Conservation (phyloP, 1,140 invertebrate species). For the Aphelenchoides besseyi region DNA sequence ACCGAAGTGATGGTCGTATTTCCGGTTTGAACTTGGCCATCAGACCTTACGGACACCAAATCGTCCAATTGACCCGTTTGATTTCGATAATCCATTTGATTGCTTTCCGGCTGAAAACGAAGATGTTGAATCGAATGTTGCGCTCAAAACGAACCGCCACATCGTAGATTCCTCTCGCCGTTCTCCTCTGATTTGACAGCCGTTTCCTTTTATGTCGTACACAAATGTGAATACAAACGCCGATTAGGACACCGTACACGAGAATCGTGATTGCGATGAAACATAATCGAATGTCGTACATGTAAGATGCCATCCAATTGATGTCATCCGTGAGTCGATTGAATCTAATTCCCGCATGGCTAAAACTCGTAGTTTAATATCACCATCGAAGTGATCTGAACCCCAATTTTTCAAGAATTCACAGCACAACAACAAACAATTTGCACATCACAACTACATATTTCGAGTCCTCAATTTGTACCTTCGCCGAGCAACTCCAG, state of each 20-base stretch:
- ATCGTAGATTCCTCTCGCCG: not conserved
- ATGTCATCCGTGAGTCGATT: constrained; percentile 15
- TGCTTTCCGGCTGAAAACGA: not conserved
- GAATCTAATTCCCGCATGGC: constrained; percentile 2
- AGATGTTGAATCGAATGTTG: not conserved
- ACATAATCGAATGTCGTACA: constrained; percentile 17
- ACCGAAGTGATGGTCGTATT: not conserved
- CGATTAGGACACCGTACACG: constrained; percentile 7
- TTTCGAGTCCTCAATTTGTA: not conserved
- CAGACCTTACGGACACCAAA: constrained; percentile 46
- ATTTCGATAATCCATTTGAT: constrained; percentile 13
- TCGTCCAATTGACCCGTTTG: constrained; percentile 21
- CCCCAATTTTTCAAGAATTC: not conserved
- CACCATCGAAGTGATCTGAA: not conserved
- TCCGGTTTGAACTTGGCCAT: constrained; percentile 30
- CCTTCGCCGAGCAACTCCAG: not conserved
- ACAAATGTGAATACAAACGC: not conserved
- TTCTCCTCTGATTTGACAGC: not conserved
- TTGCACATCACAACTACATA: too few relatives aligned
- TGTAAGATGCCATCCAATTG: not conserved
- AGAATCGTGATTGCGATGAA: constrained; percentile 18
- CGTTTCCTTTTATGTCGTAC: not conserved
- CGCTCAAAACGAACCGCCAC: not conserved
- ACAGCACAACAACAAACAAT: not conserved
- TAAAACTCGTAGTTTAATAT: constrained; percentile 6